Conservation (phyloP, 2,888 invertebrate species). For the Autographa gamma region DNA sequence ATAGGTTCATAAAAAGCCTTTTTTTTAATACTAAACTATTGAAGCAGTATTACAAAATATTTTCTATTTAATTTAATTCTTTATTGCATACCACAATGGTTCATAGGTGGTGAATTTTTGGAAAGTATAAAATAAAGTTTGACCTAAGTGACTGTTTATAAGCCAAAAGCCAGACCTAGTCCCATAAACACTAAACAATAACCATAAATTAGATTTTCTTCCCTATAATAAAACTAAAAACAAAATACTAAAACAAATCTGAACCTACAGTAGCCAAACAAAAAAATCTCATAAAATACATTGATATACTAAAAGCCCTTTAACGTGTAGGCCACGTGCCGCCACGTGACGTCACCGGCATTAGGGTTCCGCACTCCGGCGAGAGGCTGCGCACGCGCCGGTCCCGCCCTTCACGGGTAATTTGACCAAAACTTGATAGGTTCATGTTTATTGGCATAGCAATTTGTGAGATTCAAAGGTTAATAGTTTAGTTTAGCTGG, state of each 20-base stretch:
- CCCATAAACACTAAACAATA: too few species aligned
- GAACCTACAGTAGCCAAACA: background rate
- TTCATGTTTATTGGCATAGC: constrained; percentile 31
- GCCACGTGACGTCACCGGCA: constrained; percentile 80
- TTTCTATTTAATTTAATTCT: too few species aligned
- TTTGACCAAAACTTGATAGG: constrained; percentile 67
- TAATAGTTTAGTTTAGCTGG: background rate
- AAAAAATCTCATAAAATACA: constrained; percentile 45
- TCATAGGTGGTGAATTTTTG: too few species aligned
- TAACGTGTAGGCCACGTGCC: constrained; percentile 69
- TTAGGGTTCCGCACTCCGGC: constrained; percentile 64
- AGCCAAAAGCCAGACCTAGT: too few species aligned
- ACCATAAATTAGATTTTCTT: too few species aligned
- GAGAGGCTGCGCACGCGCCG: constrained; percentile 68
- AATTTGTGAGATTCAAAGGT: constrained; percentile 15
- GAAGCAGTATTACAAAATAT: too few species aligned
- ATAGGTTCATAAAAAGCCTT: background rate
- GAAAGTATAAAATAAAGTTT: too few species aligned
- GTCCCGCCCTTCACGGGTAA: constrained; percentile 71
- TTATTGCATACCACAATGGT: too few species aligned
- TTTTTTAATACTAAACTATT: too few species aligned
- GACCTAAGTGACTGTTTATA: too few species aligned
- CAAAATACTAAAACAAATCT: background rate
- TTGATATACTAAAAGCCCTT: constrained; percentile 70
- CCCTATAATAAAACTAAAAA: too few species aligned